phyloP scores from a whole-genome alignment of 2,888 invertebrate species.

The Exephanes ischioxanthus region DNA sequence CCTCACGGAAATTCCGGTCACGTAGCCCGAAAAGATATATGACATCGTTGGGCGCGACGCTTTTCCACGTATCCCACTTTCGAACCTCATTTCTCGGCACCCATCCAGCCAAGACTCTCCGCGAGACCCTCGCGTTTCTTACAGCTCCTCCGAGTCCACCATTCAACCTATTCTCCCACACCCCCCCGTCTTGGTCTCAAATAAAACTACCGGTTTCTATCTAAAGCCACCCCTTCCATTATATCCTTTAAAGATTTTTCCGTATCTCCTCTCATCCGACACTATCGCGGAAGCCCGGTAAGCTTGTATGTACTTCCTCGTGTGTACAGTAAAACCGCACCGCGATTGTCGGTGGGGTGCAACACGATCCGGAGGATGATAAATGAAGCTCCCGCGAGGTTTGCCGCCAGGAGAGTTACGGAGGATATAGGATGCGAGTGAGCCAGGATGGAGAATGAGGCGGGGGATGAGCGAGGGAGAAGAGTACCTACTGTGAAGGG shows the following conservation, averaged over 20 bases:
- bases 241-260: conserved; percentile 28
- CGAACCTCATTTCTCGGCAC: conserved; percentile 81
- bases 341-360: conserved; percentile 76
- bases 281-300: conserved; percentile 1
- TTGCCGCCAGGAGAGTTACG: conserved; percentile 54
- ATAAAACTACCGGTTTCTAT: conserved; percentile 38
- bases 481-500: conserved; percentile 52
- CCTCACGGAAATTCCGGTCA: conserved; percentile 80
- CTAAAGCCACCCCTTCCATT: conserved; percentile 13
- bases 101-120: conserved; percentile 40
- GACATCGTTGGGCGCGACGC: conserved; percentile 75
- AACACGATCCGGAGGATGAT: conserved; percentile 78
- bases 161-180: conserved; percentile 52
- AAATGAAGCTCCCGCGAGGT: conserved; percentile 74
- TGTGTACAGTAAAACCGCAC: conserved; percentile 62
- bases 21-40: conserved; percentile 82
- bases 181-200: conserved; percentile 37
- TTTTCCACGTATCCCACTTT: conserved; percentile 83
- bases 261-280: neutral
- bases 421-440: conserved; percentile 57
- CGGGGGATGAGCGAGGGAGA: conserved; percentile 15
- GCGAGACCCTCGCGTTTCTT: conserved; percentile 56
- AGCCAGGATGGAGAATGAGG: neutral
- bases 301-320: conserved; percentile 46
- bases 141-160: conserved; percentile 49